Conservation (phyloP, 2,113 vertebrate species). For the Scolopax mira region DNA sequence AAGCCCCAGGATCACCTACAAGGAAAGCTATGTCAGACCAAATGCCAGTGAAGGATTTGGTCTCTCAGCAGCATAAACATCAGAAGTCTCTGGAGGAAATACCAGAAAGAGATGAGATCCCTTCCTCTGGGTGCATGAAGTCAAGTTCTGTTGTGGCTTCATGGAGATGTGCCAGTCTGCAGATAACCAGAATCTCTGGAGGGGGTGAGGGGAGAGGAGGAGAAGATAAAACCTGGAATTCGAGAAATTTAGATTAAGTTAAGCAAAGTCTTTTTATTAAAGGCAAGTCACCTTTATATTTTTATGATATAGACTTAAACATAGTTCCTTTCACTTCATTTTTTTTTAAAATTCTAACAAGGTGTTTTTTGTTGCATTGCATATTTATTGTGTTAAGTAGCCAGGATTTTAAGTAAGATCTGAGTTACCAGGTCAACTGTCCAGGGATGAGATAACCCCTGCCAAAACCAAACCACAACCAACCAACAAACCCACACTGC, state of each 20-base stretch:
- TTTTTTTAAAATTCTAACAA: background rate
- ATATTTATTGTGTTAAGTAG: background rate
- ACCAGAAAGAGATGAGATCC: background rate
- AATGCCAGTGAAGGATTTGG: background rate
- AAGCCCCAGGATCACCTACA: background rate
- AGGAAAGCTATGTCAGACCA: background rate
- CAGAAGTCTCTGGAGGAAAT: background rate
- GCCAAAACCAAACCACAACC: background rate
- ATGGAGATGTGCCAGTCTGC: background rate
- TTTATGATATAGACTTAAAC: background rate
- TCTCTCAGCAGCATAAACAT: background rate
- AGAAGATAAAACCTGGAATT: background rate
- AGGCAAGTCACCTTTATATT: background rate
- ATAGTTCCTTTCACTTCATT: background rate
- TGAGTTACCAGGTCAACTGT: background rate
- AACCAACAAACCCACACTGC: background rate
- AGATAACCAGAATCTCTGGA: background rate
- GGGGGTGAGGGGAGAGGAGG: background rate
- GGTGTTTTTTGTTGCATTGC: background rate
- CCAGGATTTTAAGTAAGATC: background rate
- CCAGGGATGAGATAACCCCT: background rate
- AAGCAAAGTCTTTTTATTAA: background rate
- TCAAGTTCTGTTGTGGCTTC: background rate
- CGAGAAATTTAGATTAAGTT: background rate
- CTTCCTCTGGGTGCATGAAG: background rate